Base-by-base conservation (phyloP, 2,113 vertebrate species). In the Apteryx owenii region DNA sequence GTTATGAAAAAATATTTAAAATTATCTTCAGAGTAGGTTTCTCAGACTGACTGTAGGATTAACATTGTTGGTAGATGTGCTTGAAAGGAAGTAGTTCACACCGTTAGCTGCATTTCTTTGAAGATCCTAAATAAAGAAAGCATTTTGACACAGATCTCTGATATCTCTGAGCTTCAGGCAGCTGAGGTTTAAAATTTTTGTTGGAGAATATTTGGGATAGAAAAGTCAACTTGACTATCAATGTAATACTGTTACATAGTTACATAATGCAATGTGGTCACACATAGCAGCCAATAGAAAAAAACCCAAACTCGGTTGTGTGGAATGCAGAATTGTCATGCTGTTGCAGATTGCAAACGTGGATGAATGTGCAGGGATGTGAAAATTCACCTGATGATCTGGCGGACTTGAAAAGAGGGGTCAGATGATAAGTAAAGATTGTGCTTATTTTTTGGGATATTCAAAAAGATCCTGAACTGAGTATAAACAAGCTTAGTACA, bases 1-100 rank as follows among this genome's bases (percentile, higher is more conserved):
- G n/a, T 90, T 93, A 81, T 28, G 65, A 94, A 94, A 96, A 85
- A 81, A 21, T 29, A 42, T 90, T 96, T 93, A 25, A 90, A 94
- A 95, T 92, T 84, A 95, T 10, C 40, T 94, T 80, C n/a, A 84
- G 28, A 88, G 21, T 71, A 1, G 1, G 44, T 80, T 95, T 96
- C 68, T 90, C 69, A 87, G 53, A 42, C 44, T 82, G 85, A 60
- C 3, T 56, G 20, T 88, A 46, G 36, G 20, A 50, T 54, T 87
- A 61, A 87, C 61, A 50, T 50, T 85, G 28, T 89, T 92, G 28
- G 11, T 93, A 78, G 69, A 78, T 31, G 10, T 38, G 28, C 51
- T 70, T 78, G 36, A 76, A 79, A 85, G 73, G 51, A 96, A 84
- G 77, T 87, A 69, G 22, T 89, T 89, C 53, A 82, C 86, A 91